Evolutionary conservation across 2,113 vertebrate species (phyloP).

Genomic region (Lophura nycthemera): DNA sequence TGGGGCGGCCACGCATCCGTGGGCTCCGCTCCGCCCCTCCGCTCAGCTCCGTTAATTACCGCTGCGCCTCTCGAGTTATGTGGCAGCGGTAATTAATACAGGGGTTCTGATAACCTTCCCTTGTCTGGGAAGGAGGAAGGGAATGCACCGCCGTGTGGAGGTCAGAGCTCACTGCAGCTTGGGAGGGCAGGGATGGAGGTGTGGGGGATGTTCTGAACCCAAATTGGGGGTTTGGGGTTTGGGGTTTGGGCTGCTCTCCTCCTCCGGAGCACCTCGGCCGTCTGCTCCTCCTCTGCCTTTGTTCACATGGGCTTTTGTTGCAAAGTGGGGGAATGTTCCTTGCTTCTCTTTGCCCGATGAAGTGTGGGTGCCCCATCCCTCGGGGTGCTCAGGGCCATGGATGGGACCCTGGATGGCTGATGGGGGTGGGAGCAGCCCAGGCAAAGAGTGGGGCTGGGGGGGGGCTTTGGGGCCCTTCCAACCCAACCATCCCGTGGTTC

Average conservation of each 20-base stretch:
- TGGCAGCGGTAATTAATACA: constrained; percentile 39
- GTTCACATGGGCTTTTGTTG: accelerated
- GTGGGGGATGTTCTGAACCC: accelerated
- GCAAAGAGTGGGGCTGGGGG: too few relatives aligned
- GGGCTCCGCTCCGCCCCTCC: constrained; percentile 16
- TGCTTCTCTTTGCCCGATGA: too few relatives aligned
- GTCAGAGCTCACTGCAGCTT: background rate
- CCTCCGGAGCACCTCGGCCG: too few relatives aligned
- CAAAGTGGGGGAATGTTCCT: too few relatives aligned
- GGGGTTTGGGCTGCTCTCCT: background rate
- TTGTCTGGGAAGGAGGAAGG: accelerated
- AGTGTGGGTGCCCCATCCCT: too few relatives aligned
- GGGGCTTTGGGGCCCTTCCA: too few relatives aligned
- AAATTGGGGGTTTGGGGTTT: accelerated
- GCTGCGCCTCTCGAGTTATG: background rate
- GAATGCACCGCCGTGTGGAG: background rate
- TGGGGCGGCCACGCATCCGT: background rate
- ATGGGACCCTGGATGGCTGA: too few relatives aligned
- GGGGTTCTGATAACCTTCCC: background rate
- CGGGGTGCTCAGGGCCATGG: too few relatives aligned
- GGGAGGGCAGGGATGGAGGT: background rate
- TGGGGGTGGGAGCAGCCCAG: too few relatives aligned
- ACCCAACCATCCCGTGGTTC: too few relatives aligned
- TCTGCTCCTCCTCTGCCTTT: background rate
- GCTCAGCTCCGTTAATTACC: constrained; percentile 21